A percentile compares a stretch with the other conserved stretches of the same genome.
Conservation (phyloP, 2,797 vertebrate genomes). For the Anomalospiza imberbis region DNA sequence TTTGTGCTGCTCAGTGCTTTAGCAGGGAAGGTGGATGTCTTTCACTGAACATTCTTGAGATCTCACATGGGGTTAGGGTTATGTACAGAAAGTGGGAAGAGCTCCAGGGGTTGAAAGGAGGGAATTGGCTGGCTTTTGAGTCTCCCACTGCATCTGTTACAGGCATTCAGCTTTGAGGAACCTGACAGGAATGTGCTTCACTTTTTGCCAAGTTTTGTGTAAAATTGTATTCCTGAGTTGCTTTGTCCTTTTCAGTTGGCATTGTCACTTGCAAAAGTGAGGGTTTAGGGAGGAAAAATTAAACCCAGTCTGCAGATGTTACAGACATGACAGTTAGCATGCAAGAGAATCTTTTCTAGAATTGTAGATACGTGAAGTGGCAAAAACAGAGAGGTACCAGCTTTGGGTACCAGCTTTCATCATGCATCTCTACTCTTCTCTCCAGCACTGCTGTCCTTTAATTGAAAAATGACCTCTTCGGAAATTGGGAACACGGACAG, state of each 20-base stretch:
- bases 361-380: neutral
- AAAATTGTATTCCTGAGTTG: neutral
- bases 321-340: neutral
- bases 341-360: neutral
- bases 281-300: neutral
- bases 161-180: neutral
- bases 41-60: fast-evolving
- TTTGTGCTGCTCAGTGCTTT: neutral
- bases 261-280: neutral
- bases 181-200: neutral
- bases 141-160: neutral
- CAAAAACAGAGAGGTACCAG: neutral
- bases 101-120: neutral
- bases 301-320: neutral
- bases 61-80: fast-evolving
- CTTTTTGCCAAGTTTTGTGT: neutral
- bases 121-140: neutral
- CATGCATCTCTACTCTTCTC: neutral
- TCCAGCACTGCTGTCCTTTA: neutral
- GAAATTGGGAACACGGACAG: neutral
- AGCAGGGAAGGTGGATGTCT: neutral
- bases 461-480: neutral
- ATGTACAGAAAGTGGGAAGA: neutral
- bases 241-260: neutral
- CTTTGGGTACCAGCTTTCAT: neutral